Conservation (phyloP, 2,113 vertebrate genomes). For the Solea senegalensis region DNA sequence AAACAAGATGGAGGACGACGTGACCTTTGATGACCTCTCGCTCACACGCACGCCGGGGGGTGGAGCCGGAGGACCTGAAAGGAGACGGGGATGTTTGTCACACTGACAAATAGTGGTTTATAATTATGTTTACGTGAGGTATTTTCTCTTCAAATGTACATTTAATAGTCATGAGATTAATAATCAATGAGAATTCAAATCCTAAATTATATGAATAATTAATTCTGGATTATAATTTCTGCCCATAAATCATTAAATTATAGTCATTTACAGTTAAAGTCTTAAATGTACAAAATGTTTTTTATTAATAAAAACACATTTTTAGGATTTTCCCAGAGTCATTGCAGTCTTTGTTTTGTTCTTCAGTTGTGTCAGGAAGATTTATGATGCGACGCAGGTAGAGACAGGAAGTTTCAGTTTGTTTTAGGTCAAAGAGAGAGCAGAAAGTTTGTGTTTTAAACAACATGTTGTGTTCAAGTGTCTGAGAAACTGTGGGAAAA, state of each 20-base stretch:
- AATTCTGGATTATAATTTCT: too few species aligned
- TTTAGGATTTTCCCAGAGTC: background rate
- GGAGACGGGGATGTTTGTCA: background rate
- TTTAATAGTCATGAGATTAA: too few species aligned
- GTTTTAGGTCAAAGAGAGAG: slow-evolving; percentile 36
- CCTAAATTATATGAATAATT: too few species aligned
- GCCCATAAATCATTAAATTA: too few species aligned
- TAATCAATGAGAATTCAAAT: background rate
- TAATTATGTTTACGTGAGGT: too few species aligned
- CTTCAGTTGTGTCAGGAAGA: slow-evolving; percentile 57
- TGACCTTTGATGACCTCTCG: slow-evolving; percentile 85
- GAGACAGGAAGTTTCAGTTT: slow-evolving; percentile 1
- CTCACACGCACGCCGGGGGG: slow-evolving; percentile 84
- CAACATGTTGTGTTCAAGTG: too few species aligned
- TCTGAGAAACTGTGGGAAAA: too few species aligned
- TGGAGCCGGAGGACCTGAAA: slow-evolving; percentile 90
- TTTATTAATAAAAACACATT: too few species aligned
- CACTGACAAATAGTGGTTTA: background rate
- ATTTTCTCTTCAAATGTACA: too few species aligned
- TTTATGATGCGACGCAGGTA: slow-evolving; percentile 33
- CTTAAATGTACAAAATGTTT: too few species aligned
- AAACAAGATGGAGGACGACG: slow-evolving; percentile 92
- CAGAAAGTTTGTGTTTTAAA: background rate
- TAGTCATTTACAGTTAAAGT: too few species aligned
- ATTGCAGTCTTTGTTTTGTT: background rate